Base-by-base conservation (phyloP, 2,888 invertebrate genomes). In the Myopa testacea region DNA sequence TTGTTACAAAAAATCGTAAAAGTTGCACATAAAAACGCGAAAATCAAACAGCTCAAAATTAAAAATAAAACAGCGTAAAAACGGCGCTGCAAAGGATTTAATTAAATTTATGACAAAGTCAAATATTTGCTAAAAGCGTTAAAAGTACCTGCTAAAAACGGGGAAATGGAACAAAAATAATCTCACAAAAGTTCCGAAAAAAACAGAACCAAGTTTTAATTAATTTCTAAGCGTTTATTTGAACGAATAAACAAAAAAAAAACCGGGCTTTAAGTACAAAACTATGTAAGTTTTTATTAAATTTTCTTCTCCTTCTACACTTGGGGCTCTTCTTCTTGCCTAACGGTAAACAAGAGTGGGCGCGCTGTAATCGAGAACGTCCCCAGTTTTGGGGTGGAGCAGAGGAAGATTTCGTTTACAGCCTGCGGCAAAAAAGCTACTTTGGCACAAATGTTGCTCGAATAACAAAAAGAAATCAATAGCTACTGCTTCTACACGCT, bases 61-160 rank as follows among this genome's bases (percentile, higher is more conserved):
- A 45, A n/a, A n/a, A 38, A 37, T 72, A 73, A 50, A 50, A 45
- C 7, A 38, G 58, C 71, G 60, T 60, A 63, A 73, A 73, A 73
- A 73, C 45, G 12, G 37, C 37, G 67, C 58, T 40, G 55, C 16
- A 40, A 75, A 75, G 55, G 67, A 75, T 37, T 75, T 75, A 75
- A 75, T 75, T 75, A 34, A 73, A 73, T 40, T 69, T 75, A 68
- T 75, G 75, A 75, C 75, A 75, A 75, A 75, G 69, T 45, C 14
- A 75, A 75, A 75, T 75, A 75, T 75, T 75, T 68, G 62, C 68
- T 69, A 65, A 55, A 52, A 69, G 69, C 14, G 70, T 69, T 19
- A 26, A n/a, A 52, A 19, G 68, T 12, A 14, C 12, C n/a, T 3
- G 16, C 3, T 68, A 40, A 0, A 10, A 16, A 52, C 4, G 37